Evolutionary conservation across 2,113 vertebrate species (phyloP), one percentile per base, ranked within the genome.

Genomic region (Dendrocopos noguchii): DNA sequence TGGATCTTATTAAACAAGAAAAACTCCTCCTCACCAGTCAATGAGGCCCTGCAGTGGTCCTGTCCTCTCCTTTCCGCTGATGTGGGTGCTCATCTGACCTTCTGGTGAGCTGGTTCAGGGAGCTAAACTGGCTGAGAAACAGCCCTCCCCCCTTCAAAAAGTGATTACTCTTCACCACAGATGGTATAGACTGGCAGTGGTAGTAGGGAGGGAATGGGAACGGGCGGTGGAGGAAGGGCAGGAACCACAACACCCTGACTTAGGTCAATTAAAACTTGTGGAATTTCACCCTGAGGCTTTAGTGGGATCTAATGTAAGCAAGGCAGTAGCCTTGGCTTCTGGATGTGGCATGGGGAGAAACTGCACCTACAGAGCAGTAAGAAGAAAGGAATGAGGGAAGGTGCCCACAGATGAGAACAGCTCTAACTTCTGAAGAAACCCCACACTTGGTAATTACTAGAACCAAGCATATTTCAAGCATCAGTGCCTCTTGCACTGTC

Each of bases 341-440:
- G 31, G 1, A n/a, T 71, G 88, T 11, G 84, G 92, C 60, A 47
- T 2, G 72, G 87, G 75, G 92, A 94, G 84, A 92, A 96, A 89
- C 87, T 85, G 89, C 81, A 74, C 79, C 78, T 74, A 21, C 1
- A 3, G 80, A 93, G 92, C 64, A 71, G 74, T 92, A 87, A 92
- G 84, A 60, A 92, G 95, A 93, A 92, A 95, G 91, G 95, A 94
- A 96, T 92, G 94, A 95, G 81, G 91, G 92, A 94, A 92, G 94
- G 91, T 96, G 73, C 90, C 95, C 31, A 2, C 88, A 76, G 94
- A 81, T 6, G 71, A 95, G 92, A 76, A 42, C 4, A 29, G 79
- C 65, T 85, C 34, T 18, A 12, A 60, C 89, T 92, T 95, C 91
- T 90, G 34, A 91, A 91, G 91, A 72, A 94, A 67, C 81, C 57